phyloP scores from a whole-genome alignment of 2,888 invertebrate genomes.

The Pimpla rufipes region DNA sequence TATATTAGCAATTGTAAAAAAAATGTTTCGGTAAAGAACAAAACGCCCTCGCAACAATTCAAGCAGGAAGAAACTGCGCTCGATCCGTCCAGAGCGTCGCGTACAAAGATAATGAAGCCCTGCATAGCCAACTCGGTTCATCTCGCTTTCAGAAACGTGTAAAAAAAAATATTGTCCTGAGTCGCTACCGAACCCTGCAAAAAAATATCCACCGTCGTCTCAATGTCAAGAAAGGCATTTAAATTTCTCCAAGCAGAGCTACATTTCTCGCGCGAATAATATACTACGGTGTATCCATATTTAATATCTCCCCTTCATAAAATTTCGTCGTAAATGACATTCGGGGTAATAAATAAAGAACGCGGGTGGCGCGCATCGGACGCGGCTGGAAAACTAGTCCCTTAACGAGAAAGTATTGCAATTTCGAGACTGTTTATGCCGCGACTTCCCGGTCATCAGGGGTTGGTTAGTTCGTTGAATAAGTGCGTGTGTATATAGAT shows the following conservation, averaged over 20 bases:
- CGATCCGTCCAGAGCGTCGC: too few species aligned
- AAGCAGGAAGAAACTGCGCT: too few species aligned
- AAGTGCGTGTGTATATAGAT: background rate
- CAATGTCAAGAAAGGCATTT: background rate
- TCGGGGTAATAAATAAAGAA: conserved; percentile 22
- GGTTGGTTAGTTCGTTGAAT: conserved; percentile 17
- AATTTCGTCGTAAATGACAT: background rate
- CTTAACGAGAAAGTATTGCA: conserved; percentile 56
- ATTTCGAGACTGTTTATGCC: conserved; percentile 48
- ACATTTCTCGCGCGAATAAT: conserved; percentile 3
- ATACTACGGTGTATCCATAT: conserved; percentile 2
- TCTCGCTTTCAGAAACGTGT: too few species aligned
- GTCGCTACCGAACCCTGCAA: too few species aligned
- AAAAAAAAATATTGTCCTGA: too few species aligned
- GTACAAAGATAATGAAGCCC: too few species aligned
- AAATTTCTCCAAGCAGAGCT: background rate
- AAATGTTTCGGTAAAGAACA: too few species aligned
- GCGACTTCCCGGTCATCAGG: conserved; percentile 37
- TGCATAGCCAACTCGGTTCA: too few species aligned
- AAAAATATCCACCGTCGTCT: background rate
- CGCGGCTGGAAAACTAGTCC: background rate
- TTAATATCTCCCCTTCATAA: background rate
- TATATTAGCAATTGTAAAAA: too few species aligned
- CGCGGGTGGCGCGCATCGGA: background rate
- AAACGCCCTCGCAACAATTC: too few species aligned